Evolutionary conservation across 2,113 vertebrate species (phyloP).

Genomic region (Charadrius vociferus): DNA sequence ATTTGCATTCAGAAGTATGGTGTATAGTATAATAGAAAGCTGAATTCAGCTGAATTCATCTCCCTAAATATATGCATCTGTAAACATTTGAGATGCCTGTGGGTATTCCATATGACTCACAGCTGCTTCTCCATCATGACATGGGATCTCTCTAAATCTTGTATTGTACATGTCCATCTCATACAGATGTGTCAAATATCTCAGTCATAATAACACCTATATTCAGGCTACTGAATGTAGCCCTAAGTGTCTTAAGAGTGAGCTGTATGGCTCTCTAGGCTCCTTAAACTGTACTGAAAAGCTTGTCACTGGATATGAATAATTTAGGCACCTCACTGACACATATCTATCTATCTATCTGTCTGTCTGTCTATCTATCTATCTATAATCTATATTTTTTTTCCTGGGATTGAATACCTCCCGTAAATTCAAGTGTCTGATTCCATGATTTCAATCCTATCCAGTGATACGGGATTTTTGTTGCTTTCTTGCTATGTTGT

Average conservation of each 20-base stretch:
- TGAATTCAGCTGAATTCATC: neutral
- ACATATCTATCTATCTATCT: too few relatives aligned
- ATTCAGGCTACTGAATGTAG: neutral
- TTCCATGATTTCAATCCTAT: neutral
- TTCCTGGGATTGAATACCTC: neutral
- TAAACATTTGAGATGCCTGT: neutral
- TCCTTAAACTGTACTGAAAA: neutral
- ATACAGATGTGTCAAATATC: neutral
- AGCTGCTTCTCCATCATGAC: neutral
- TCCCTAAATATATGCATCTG: neutral
- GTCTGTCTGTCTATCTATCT: too few relatives aligned
- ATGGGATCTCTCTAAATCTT: neutral
- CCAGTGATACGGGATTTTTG: neutral
- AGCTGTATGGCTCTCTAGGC: neutral
- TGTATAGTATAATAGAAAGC: neutral
- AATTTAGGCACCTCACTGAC: neutral
- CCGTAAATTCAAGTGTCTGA: neutral
- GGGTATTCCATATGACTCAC: neutral
- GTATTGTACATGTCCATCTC: neutral
- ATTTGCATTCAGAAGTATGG: neutral
- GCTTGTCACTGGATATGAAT: rapidly evolving
- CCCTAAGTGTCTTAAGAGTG: neutral
- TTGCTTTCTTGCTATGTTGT: neutral
- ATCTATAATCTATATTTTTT: neutral
- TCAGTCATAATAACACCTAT: neutral